Evolutionary conservation across 64 coral and sea anemone genomes (phyloP).

Genomic region (Exaiptasia diaphana): DNA sequence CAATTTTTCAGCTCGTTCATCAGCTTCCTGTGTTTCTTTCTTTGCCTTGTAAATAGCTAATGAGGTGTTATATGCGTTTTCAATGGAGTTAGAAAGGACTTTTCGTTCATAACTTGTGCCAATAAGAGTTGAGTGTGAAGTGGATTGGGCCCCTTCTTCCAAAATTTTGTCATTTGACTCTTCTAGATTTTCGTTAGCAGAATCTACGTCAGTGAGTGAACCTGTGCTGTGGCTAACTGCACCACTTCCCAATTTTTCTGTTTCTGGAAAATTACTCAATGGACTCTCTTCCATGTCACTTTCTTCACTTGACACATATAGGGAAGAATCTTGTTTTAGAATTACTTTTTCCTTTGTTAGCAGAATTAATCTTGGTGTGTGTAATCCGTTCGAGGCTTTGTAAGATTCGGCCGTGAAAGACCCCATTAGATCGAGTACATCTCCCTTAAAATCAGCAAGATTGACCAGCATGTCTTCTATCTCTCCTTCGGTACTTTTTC

Average conservation of each 20-base stretch:
- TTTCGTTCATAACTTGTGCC: background rate
- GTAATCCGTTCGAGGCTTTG: background rate
- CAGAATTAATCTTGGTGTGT: background rate
- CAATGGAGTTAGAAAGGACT: background rate
- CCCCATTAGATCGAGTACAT: too few relatives aligned
- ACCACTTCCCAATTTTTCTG: background rate
- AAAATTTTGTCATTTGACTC: too few relatives aligned
- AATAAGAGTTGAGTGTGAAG: background rate
- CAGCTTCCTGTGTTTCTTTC: background rate
- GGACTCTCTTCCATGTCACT: background rate
- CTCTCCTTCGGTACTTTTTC: background rate
- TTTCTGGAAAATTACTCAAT: too few relatives aligned
- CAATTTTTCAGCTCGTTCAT: background rate
- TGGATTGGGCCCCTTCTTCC: background rate
- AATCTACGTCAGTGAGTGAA: background rate
- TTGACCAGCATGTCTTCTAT: background rate
- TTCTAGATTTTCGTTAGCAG: background rate
- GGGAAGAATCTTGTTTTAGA: background rate
- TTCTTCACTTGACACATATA: background rate
- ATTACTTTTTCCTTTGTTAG: background rate
- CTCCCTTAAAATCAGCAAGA: background rate
- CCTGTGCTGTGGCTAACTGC: background rate
- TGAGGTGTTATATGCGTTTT: background rate
- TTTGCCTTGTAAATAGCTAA: background rate
- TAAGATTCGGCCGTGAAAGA: too few relatives aligned